Base-by-base conservation (phyloP, 2,888 invertebrate genomes). In the Merodon equestris region DNA sequence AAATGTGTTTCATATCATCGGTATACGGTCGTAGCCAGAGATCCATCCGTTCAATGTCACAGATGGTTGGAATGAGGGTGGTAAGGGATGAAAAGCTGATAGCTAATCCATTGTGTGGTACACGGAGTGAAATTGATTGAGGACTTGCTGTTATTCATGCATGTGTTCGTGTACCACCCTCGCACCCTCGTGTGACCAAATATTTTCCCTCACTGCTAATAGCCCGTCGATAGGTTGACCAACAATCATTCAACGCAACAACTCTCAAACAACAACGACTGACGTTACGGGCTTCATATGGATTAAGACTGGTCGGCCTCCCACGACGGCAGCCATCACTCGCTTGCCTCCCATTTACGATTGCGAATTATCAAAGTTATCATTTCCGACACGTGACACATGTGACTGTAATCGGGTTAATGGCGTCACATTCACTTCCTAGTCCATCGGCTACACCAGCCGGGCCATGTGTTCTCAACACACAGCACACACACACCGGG, bases 351-450 rank as follows among this genome's bases (percentile, higher is more conserved):
- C n/a, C n/a, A n/a, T n/a, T n/a, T 17, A 27, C 3, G 18, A 48
- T 70, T 75, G 75, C 53, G 64, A 47, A 68, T 74, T 68, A 54
- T 68, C 48, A 58, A 79, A 74, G 68, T 79, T 79, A 74, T 66
- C 70, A 74, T 79, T 68, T 79, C 54, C 63, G 58, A 68, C 79
- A 79, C 79, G 79, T 79, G 79, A 74, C 79, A 74, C 79, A 79
- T 79, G 79, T 74, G 79, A 74, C 74, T 79, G 48, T 79, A 74
- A 79, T 74, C 79, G 44, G 63, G 42, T 50, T 53, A 79, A 79
- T 79, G 72, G 64, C 73, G 73, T 73, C 77, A 79, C 74, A 79
- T 42, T 68, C 58, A 36, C 44, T 47, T 57, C 19, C 38, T 48
- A 27, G 27, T 27, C 27, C 27, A 7, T 27, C 7, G 27, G 27